phyloP scores from a whole-genome alignment of 2,113 vertebrate species.

The Catharus minimus region DNA sequence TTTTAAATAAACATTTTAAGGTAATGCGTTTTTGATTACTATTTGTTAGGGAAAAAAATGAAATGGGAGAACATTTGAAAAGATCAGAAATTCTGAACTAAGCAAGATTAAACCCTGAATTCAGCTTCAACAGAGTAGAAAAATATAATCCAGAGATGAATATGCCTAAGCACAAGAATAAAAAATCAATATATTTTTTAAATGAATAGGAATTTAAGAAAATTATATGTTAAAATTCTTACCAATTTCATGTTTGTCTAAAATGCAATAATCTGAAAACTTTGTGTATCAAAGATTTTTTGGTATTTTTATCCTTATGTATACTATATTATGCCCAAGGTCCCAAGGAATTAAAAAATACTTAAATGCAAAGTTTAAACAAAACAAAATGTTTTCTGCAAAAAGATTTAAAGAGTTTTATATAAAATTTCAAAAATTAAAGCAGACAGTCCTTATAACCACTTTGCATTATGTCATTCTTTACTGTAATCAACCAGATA shows the following conservation, averaged over 20 bases:
- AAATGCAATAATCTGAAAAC: background rate
- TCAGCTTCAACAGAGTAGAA: background rate
- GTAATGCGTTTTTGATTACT: background rate
- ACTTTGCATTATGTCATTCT: background rate
- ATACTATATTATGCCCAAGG: background rate
- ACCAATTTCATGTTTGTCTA: background rate
- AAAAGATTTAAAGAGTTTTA: background rate
- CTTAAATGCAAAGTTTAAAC: background rate
- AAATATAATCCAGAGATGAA: background rate
- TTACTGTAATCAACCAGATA: background rate
- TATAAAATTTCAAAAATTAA: background rate
- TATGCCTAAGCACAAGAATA: background rate
- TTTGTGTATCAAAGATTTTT: background rate
- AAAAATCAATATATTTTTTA: too few relatives aligned
- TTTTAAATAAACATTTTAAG: background rate
- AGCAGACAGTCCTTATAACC: background rate
- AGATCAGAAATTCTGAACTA: background rate
- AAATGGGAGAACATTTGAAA: background rate
- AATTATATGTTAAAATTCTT: background rate
- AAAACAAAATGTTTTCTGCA: background rate
- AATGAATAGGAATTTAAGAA: background rate
- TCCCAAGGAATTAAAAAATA: background rate
- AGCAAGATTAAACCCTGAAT: background rate
- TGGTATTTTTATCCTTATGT: background rate
- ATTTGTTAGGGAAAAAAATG: background rate